These are phyloP conservation scores for Sphaeridia pumilis DNA, from an alignment of 2,888 invertebrate genomes.

Conservation along the genomic window DNA sequence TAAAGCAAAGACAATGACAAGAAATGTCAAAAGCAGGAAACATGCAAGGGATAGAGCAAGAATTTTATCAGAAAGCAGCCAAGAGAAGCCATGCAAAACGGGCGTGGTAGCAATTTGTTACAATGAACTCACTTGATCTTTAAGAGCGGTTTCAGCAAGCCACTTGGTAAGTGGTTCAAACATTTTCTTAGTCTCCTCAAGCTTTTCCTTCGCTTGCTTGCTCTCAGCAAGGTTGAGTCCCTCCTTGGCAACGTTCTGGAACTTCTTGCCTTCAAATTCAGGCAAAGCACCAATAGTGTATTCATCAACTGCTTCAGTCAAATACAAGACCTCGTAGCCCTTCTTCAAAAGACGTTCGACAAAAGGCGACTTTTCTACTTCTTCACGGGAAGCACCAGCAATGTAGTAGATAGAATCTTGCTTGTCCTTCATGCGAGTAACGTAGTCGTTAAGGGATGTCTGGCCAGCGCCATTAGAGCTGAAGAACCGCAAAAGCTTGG, in stretches of 20 bases:
- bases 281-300: constrained; percentile 92
- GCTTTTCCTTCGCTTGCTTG: constrained; percentile 55
- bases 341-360: constrained; percentile 84
- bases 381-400: constrained; percentile 73
- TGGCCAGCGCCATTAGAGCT: constrained; percentile 60
- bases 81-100: no score
- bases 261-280: constrained; percentile 97
- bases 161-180: constrained; percentile 85
- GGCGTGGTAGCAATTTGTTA: no score
- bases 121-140: constrained; percentile 57
- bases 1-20: no score
- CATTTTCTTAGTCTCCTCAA: constrained; percentile 61
- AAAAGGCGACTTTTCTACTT: constrained; percentile 79
- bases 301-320: constrained; percentile 96
- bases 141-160: constrained; percentile 69
- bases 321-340: constrained; percentile 88
- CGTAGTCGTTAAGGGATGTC: constrained; percentile 76
- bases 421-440: constrained; percentile 84
- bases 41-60: no score
- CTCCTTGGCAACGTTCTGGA: constrained; percentile 99
- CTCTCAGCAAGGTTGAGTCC: constrained; percentile 73
- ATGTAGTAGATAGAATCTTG: constrained; percentile 95
- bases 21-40: no score
- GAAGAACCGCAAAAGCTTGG: constrained; percentile 84
- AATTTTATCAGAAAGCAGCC: no score